Evolutionary conservation across 2,113 vertebrate species (phyloP), one percentile per base, ranked within the genome.

Genomic region (Steatornis caripensis): DNA sequence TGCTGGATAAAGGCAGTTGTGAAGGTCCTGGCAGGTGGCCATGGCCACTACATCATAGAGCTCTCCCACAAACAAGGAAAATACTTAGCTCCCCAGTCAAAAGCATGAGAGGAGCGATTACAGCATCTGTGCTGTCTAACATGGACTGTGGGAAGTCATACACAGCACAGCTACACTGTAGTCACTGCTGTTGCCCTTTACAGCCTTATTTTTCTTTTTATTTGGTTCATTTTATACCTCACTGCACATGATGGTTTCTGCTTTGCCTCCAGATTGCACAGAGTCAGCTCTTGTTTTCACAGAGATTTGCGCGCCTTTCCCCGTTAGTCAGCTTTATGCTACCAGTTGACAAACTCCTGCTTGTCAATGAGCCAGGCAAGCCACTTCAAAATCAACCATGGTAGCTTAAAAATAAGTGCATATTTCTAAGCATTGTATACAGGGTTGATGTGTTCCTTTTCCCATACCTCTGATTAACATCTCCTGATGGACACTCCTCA

Each of bases 201-300:
- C 3, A 0, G 78, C 74, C 34, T 12, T 43, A 30, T 86, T 86
- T 90, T 71, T 21, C 57, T 61, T 84, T 76, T 77, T 55, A 70
- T 88, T 83, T 83, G 29, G 29, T 78, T 89, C 66, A 48, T 95
- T 96, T 95, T 82, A 57, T 80, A 82, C 84, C 54, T 94, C 66
- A 9, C 57, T 62, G 34, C 60, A 74, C 84, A 80, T 26, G 30
- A 60, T 23, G 37, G 15, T 17, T 88, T 90, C 86, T 82, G n/a
- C 43, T 95, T 75, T 84, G n/a, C 41, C 61, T 90, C 53, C 76
- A 92, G 62, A 58, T 43, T 65, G 61, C 49, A 49, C 29, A 51
- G 51, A 80, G 48, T 43, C 77, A 93, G 69, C 45, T 74, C 78
- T 3, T 86, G 77, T 36, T 79, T 93, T 46, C 79, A 62, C 30